Conservation (phyloP, 2,113 vertebrate species). For the Sinosuthora webbiana region DNA sequence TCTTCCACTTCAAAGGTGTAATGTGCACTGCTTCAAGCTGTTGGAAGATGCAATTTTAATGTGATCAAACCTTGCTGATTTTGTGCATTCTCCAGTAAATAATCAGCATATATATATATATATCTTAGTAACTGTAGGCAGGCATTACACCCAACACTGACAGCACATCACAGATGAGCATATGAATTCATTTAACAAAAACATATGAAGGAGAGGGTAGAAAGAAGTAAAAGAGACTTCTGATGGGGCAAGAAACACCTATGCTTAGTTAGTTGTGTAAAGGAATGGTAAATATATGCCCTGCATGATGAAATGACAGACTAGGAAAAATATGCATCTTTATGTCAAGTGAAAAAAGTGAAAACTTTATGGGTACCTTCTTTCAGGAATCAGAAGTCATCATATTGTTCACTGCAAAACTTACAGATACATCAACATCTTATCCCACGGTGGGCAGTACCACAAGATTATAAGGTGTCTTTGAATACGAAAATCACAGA, state of each 20-base stretch:
- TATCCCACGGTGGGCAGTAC: not conserved
- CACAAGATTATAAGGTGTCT: not conserved
- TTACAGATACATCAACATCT: not conserved
- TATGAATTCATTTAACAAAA: conserved; percentile 43
- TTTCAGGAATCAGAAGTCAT: not conserved
- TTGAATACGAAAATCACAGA: not conserved
- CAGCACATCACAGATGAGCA: conserved; percentile 52
- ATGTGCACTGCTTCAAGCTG: not conserved
- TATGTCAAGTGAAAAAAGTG: not conserved
- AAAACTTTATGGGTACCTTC: not conserved
- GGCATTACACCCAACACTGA: conserved; percentile 43
- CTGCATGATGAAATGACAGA: not conserved
- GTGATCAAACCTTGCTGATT: not conserved
- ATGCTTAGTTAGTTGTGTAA: not conserved
- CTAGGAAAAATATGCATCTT: not conserved
- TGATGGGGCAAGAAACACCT: not conserved
- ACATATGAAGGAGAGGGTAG: conserved; percentile 51
- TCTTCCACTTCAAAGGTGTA: not conserved
- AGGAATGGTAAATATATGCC: not conserved
- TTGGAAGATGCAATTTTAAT: conserved; percentile 22
- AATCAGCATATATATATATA: not conserved
- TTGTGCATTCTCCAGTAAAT: conserved; percentile 58
- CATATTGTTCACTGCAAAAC: not conserved
- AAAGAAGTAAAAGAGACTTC: conserved; percentile 1
- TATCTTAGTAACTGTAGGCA: conserved; percentile 35